A percentile compares a stretch with the other conserved stretches of the same genome.
phyloP scores from a whole-genome alignment of 1,140 invertebrate species.

The Wiebesia pumilae region DNA sequence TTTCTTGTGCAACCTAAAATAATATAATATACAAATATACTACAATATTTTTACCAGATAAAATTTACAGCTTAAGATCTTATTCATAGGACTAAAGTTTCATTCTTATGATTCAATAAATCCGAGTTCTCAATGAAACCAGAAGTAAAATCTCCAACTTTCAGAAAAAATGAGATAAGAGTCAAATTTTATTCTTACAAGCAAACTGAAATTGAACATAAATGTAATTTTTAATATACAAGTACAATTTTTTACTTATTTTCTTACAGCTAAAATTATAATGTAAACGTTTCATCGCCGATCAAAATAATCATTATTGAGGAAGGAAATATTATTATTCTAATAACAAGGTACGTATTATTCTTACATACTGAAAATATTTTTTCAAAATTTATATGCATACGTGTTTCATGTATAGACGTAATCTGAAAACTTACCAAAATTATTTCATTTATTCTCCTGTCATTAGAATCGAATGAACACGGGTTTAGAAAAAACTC shows the following conservation, averaged over 20 bases:
- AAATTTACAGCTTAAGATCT: not conserved
- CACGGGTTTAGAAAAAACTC: no score
- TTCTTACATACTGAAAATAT: no score
- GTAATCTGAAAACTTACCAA: no score
- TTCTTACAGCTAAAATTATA: not conserved
- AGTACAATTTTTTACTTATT: not conserved
- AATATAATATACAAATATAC: no score
- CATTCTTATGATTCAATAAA: not conserved
- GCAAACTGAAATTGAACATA: not conserved
- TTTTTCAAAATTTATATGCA: no score
- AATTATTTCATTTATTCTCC: no score
- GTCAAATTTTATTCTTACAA: not conserved
- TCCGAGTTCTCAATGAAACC: not conserved
- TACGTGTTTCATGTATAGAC: no score
- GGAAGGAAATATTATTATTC: no score
- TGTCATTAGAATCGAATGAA: no score
- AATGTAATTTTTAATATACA: not conserved
- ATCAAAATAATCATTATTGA: no score
- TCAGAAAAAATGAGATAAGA: not conserved
- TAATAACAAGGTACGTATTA: no score
- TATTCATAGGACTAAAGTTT: not conserved
- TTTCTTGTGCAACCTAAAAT: no score
- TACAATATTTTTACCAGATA: not conserved
- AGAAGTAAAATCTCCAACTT: not conserved
- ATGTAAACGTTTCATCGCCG: not conserved